Base-by-base conservation (phyloP, 2,113 vertebrate species). In the Illadopsis cleaveri region DNA sequence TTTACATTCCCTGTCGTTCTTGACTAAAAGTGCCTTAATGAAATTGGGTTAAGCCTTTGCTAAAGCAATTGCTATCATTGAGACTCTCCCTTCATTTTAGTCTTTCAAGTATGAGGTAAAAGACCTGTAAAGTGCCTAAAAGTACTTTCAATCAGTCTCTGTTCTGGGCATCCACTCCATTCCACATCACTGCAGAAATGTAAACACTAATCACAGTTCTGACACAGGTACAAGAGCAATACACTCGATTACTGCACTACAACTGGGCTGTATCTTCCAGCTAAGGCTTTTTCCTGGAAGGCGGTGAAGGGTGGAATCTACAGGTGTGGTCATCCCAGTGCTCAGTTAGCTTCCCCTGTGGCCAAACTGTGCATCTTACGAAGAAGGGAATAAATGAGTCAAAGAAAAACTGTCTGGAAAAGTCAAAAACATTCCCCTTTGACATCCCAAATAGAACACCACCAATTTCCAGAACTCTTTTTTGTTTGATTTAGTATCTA, bases 41-140 rank as follows among this genome's bases (percentile, higher is more conserved):
- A 37, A 82, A 68, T 9, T 10, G 28, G 28, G 30, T 58, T 62
- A 71, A 61, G 11, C 18, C 38, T 83, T 94, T 71, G 45, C 45
- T 51, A 80, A 80, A 89, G 28, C 30, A 65, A 17, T 5, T 6
- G 1, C 33, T 28, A 61, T 20, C 28, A 70, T 1, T 64, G 71
- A 73, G 53, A 47, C 27, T 11, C 24, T 75, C 40, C 8, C 35
- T 37, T 70, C 10, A 25, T 38, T 51, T 37, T 15, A 47, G 3
- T 6, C 33, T 28, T 56, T 60, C 11, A 90, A 70, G 31, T 6
- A 85, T 1, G 14, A 92, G 8, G 27, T 6, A 82, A 58, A 90
- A 40, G 35, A 38, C 14, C 10, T 1, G 3, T 27, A 12, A 61
- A 69, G 11, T 11, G 28, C 19, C 31, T 24, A 0, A 6, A 16